phyloP scores from a whole-genome alignment of 2,113 vertebrate species.

The Anseranas semipalmata region DNA sequence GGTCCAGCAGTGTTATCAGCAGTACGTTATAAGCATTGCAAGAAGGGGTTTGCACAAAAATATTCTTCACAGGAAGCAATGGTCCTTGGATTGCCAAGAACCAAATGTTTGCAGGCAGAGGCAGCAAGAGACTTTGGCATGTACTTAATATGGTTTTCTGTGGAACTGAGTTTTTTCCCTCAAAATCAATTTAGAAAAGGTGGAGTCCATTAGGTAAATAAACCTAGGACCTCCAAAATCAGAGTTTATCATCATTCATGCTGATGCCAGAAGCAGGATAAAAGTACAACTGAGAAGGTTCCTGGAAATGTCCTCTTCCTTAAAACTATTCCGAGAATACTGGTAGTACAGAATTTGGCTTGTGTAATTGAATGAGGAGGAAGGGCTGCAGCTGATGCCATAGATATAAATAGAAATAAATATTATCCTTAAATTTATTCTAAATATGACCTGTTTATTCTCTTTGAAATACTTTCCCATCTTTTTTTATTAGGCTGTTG shows the following conservation, averaged over 20 bases:
- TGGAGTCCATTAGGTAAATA: not conserved
- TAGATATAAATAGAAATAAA: not conserved
- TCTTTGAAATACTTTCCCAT: not conserved
- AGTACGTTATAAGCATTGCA: no score
- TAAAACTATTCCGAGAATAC: not conserved
- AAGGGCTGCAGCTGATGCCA: not conserved
- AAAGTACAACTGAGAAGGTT: not conserved
- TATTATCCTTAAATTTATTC: not conserved
- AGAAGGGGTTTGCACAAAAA: not conserved
- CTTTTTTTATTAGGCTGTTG: not conserved
- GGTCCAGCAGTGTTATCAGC: not conserved
- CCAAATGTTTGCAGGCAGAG: not conserved
- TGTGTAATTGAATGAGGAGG: not conserved
- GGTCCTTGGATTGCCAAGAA: not conserved
- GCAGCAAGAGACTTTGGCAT: not conserved
- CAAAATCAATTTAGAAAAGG: not conserved
- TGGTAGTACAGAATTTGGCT: not conserved
- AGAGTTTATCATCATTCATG: fast-evolving
- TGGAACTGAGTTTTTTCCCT: not conserved
- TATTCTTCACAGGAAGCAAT: not conserved
- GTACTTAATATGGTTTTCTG: not conserved
- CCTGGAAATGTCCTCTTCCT: not conserved
- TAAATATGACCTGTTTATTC: not conserved
- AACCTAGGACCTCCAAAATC: not conserved
- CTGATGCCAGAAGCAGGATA: not conserved